phyloP scores from a whole-genome alignment of 2,113 vertebrate species.

The Oxyura jamaicensis region DNA sequence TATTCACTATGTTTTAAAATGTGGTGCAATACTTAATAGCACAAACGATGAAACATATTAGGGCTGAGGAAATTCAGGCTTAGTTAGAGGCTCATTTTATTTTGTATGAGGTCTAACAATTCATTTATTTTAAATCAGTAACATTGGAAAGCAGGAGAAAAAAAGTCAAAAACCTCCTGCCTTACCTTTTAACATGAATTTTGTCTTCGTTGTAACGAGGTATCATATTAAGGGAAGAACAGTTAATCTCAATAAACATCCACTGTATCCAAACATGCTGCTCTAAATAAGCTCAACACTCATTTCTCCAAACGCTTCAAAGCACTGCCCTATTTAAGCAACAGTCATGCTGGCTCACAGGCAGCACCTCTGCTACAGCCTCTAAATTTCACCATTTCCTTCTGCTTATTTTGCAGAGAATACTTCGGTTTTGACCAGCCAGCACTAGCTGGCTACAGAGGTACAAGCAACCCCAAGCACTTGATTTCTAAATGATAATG shows the following conservation, averaged over 20 bases:
- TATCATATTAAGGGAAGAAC: neutral
- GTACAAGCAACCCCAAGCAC: neutral
- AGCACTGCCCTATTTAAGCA: neutral
- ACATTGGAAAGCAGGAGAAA: neutral
- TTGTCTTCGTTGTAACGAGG: neutral
- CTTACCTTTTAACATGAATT: neutral
- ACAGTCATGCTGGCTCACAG: neutral
- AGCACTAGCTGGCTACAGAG: neutral
- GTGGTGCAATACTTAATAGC: neutral
- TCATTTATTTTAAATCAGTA: neutral
- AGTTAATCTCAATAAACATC: neutral
- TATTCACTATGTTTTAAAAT: neutral
- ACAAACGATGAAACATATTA: neutral
- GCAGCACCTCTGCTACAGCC: neutral
- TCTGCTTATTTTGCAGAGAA: neutral
- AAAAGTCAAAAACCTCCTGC: neutral
- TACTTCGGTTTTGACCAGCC: neutral
- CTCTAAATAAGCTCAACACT: neutral
- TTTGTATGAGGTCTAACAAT: neutral
- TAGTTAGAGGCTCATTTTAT: neutral
- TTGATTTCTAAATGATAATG: neutral
- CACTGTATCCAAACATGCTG: neutral
- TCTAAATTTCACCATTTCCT: neutral
- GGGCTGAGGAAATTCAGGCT: neutral
- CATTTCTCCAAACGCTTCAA: neutral